Conservation (phyloP, 2,797 vertebrate genomes). For the Poeciliopsis presidionis region DNA sequence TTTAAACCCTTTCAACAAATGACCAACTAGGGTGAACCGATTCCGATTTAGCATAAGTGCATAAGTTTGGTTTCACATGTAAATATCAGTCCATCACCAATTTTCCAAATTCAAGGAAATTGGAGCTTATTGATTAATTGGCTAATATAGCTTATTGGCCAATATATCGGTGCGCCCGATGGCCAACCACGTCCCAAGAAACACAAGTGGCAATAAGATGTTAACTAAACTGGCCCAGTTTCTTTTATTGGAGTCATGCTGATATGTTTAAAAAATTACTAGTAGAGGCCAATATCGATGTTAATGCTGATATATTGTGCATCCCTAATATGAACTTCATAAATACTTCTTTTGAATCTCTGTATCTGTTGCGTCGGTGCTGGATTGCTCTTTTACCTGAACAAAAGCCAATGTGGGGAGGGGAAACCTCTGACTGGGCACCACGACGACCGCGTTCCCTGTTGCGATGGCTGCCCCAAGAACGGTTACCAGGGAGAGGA, state of each 20-base stretch:
- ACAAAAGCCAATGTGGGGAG: conserved; percentile 85
- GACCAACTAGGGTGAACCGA: too few relatives aligned
- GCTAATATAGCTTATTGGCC: too few relatives aligned
- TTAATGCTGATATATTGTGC: background rate
- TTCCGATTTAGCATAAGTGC: too few relatives aligned
- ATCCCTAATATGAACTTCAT: background rate
- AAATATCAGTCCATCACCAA: too few relatives aligned
- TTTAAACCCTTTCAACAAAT: background rate
- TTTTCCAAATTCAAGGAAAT: too few relatives aligned
- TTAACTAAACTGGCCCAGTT: background rate
- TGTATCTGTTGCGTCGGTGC: background rate
- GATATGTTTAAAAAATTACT: background rate
- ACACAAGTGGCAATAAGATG: too few relatives aligned
- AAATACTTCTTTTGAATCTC: background rate
- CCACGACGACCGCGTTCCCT: conserved; percentile 86
- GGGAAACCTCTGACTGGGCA: conserved; percentile 85
- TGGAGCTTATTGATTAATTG: too few relatives aligned
- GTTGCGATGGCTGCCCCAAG: conserved; percentile 84
- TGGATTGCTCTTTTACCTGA: conserved; percentile 74
- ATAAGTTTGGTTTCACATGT: too few relatives aligned
- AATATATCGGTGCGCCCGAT: too few relatives aligned
- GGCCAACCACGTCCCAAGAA: too few relatives aligned
- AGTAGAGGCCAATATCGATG: background rate
- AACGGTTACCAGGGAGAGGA: conserved; percentile 86
- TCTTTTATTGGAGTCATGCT: background rate